Evolutionary conservation across 2,888 invertebrate genomes (phyloP), one percentile per base, ranked within the genome.

Genomic region (Andrena marginata): DNA sequence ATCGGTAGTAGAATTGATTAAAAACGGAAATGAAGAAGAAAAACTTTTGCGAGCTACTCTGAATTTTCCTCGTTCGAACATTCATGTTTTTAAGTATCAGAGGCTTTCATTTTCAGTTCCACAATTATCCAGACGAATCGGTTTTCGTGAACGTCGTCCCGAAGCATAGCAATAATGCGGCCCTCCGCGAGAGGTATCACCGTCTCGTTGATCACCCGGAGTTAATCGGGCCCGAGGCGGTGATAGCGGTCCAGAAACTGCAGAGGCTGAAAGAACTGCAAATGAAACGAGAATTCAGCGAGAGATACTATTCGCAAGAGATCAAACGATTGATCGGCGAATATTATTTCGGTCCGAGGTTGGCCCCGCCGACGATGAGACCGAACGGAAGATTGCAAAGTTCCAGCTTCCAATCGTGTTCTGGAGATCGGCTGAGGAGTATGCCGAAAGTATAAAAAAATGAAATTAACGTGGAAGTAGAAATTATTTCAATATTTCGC

Each of bases 271-370:
- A 87, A 63, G 90, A 92, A 63, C 82, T 92, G 0, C 92, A 92
- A 64, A 83, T 89, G 23, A 85, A 87, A 16, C 74, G 91, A 4
- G 91, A 92, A 64, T 71, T 85, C 2, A 82, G 80, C 4, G 92
- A 92, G 23, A 87, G 85, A 82, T 91, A 85, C 71, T 92, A 92
- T 59, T 83, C 89, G 0, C 87, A 89, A 10, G 90, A 91, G 71
- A 92, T 92, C 62, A 83, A 86, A 62, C 87, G 87, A 59, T 70
- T 92, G 31, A 89, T 92, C 5, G 89, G 88, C 10, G 90, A 91
- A 48, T 82, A 89, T 74, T 90, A 89, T 74, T 80, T 80, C 60
- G 73, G 70, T 6, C 33, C 82, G 35, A 88, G 62, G 16, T 5
- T 67, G 6, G 16, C 68, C 1, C 13, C 80, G 0, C 68, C 80